Conservation (phyloP, 2,888 invertebrate species). For the Gerosis bhagava region DNA sequence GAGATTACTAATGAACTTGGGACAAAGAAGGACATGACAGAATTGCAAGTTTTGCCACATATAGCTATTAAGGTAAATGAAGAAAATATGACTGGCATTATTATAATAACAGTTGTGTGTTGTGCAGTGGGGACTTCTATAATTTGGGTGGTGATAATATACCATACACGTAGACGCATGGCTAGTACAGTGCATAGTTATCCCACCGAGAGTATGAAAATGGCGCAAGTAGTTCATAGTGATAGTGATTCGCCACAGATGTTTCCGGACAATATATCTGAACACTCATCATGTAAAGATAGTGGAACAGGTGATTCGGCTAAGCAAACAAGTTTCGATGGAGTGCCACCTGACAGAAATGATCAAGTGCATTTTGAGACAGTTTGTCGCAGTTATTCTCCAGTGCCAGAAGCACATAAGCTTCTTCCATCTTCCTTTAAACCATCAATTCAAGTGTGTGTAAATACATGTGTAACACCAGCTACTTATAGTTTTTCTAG, state of each 20-base stretch:
- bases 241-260: slow-evolving; percentile 76
- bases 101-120: slow-evolving; percentile 94
- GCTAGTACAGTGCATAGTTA: slow-evolving; percentile 73
- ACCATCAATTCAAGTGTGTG: slow-evolving; percentile 79
- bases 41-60: slow-evolving; percentile 86
- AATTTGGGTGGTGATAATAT: slow-evolving; percentile 95
- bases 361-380: slow-evolving; percentile 75
- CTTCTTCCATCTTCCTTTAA: slow-evolving; percentile 77
- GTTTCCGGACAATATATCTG: slow-evolving; percentile 86
- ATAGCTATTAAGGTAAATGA: slow-evolving; percentile 82
- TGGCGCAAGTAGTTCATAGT: slow-evolving; percentile 77
- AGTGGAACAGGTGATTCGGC: slow-evolving; percentile 92
- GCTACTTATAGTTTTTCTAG: slow-evolving; percentile 81
- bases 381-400: slow-evolving; percentile 70
- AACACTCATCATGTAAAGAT: slow-evolving; percentile 90
- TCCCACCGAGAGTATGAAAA: slow-evolving; percentile 72
- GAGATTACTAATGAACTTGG: slow-evolving; percentile 94
- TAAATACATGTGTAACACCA: slow-evolving; percentile 76
- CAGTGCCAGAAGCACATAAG: slow-evolving; percentile 76
- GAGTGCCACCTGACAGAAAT: slow-evolving; percentile 70
- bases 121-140: slow-evolving; percentile 96
- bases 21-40: slow-evolving; percentile 87
- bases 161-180: slow-evolving; percentile 89
- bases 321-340: slow-evolving; percentile 87
- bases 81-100: slow-evolving; percentile 92